Base-by-base conservation (phyloP, 2,888 invertebrate genomes). In the Dusona sp. region DNA sequence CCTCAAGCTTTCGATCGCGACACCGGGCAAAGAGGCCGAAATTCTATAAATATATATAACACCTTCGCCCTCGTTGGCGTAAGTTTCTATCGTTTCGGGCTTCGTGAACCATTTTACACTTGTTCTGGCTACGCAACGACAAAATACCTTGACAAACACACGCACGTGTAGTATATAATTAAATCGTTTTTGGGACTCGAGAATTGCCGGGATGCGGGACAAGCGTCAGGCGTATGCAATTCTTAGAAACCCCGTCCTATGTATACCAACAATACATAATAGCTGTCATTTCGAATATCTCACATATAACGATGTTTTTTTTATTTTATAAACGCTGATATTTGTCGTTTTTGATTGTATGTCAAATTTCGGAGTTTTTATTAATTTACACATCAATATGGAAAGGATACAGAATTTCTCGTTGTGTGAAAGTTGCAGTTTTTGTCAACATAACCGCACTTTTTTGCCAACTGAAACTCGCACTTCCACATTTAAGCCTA, bases 41-140 rank as follows among this genome's bases (percentile, higher is more conserved):
- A 81, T 81, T 86, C 89, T 89, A 89, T 87, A 89, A 89, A 89
- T 89, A 89, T 85, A 81, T 82, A 77, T 68, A 74, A 48, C 85
- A 85, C 88, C 82, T 87, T 87, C 82, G 87, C 78, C 82, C 85
- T 87, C 84, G 87, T 87, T 84, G 79, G 79, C 83, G 81, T 77
- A 85, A 85, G 78, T 80, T 87, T 82, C 75, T 70, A 78, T 78
- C 75, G 79, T 84, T 86, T 77, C 74, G 83, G 86, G 87, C 78
- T 83, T 78, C 84, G 85, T 74, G 88, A 77, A 87, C 80, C 86
- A 79, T 88, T 86, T 88, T 83, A 79, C 79, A 36, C 86, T 81
- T 79, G 80, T 84, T 84, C 78, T 54, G 74, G 73, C 73, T 36
- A 68, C 73, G 70, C 42, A 78, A 84, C 82, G 79, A 77, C 81